Conservation (phyloP, 2,113 vertebrate species). For the Leptobrachium ailaonicum region DNA sequence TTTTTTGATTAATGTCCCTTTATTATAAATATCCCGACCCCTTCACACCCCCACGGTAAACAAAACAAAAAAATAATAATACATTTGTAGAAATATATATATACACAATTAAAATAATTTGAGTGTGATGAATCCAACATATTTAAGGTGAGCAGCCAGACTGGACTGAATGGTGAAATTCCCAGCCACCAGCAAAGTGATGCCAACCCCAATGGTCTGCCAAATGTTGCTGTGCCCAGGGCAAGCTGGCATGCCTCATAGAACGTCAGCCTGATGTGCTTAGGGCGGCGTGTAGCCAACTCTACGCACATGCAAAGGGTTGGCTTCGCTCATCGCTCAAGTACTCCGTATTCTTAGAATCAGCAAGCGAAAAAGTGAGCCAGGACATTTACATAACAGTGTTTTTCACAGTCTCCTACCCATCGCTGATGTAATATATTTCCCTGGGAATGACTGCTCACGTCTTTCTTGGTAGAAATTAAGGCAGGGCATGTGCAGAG, state of each 20-base stretch:
- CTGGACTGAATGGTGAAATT: background rate
- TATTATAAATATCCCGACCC: no score
- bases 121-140: background rate
- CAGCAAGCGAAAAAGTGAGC: slow-evolving; percentile 33
- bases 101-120: no score
- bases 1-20: no score
- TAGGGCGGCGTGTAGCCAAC: background rate
- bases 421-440: slow-evolving; percentile 26
- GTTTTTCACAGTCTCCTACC: slow-evolving; percentile 17
- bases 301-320: slow-evolving; percentile 21
- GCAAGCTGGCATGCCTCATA: slow-evolving; percentile 10
- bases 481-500: background rate
- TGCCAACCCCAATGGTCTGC: slow-evolving; percentile 20
- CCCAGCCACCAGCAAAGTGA: background rate
- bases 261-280: slow-evolving; percentile 12
- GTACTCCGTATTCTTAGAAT: slow-evolving; percentile 41
- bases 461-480: background rate
- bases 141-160: background rate
- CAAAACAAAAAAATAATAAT: no score
- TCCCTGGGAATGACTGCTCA: slow-evolving; percentile 26
- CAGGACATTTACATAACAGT: slow-evolving; percentile 27
- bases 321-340: slow-evolving; percentile 13
- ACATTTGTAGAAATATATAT: no score
- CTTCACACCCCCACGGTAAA: no score
- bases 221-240: slow-evolving; percentile 26